phyloP scores from a whole-genome alignment of 2,888 invertebrate species.

The Hirtodrosophila alboralis region DNA sequence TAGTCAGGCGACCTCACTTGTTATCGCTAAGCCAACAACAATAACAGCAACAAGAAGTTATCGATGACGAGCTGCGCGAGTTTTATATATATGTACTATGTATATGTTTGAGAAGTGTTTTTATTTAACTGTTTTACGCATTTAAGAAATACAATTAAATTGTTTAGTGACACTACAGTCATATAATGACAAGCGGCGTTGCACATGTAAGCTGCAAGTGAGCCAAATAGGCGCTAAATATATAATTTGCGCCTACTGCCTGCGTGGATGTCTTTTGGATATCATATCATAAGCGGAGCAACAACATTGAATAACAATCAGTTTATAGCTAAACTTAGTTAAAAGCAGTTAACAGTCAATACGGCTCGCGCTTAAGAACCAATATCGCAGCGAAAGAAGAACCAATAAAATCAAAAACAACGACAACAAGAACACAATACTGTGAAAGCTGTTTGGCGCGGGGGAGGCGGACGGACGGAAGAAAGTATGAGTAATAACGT shows the following conservation, averaged over 20 bases:
- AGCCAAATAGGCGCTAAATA: slow-evolving; percentile 24
- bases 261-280: slow-evolving; percentile 51
- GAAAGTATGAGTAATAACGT: slow-evolving; percentile 66
- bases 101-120: slow-evolving; percentile 59
- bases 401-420: slow-evolving; percentile 9
- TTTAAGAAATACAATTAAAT: slow-evolving; percentile 13
- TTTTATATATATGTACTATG: slow-evolving; percentile 27
- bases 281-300: slow-evolving; percentile 39
- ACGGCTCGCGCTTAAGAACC: slow-evolving; percentile 1
- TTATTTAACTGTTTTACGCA: slow-evolving; percentile 57
- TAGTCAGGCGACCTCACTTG: neutral
- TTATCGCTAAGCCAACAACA: slow-evolving; percentile 25
- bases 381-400: slow-evolving; percentile 4
- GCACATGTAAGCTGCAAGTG: slow-evolving; percentile 24
- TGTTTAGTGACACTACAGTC: slow-evolving; percentile 9
- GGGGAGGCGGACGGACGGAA: slow-evolving; percentile 22
- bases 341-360: slow-evolving; percentile 15
- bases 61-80: slow-evolving; percentile 64
- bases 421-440: slow-evolving; percentile 19
- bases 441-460: slow-evolving; percentile 13
- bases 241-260: slow-evolving; percentile 24
- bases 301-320: slow-evolving; percentile 48
- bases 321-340: slow-evolving; percentile 18
- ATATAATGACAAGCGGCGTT: slow-evolving; percentile 31
- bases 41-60: slow-evolving; percentile 34